Base-by-base conservation (phyloP, 2,113 vertebrate species). In the Datnioides undecimradiatus region DNA sequence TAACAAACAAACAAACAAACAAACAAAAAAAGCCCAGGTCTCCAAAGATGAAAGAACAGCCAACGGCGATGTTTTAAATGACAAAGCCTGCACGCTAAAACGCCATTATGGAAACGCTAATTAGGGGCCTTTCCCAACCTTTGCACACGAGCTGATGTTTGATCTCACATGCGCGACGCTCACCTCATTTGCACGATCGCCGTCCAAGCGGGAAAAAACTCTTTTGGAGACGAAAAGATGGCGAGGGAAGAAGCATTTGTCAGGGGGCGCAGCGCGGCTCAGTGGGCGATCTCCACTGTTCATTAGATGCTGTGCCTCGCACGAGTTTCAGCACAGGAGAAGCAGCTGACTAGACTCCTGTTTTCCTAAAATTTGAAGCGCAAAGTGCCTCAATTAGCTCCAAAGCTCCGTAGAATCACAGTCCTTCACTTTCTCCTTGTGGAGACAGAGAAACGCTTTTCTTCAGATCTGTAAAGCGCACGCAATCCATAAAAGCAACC, bases 401-500 rank as follows among this genome's bases (percentile, higher is more conserved):
- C 12, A n/a, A 19, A 49, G 10, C 36, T 64, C 8, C 33, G 25
- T 48, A 12, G 13, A 62, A 3, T 54, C 36, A 8, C 25, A 11
- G 7, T 34, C 60, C 65, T 25, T 11, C 8, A 3, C 1, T 67
- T 57, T 57, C 29, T 10, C 31, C 29, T 55, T 29, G 23, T 51
- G 68, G 19, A 48, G 6, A 25, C n/a, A n/a, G 59, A 60, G 19
- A 58, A 10, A 54, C 14, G 2, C 2, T 5, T 25, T n/a, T 73
- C 17, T 48, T 14, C 17, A n/a, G 27, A 33, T 31, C 29, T 64
- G 21, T 55, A 51, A 59, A 58, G 6, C 46, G 66, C 5, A 17
- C 33, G 29, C 8, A 25, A 41, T 63, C 19, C 14, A 51, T 78
- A 16, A 67, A 68, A 34, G 41, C 27, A 79, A 65, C 41, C n/a